A percentile compares a stretch with the other conserved stretches of the same genome.
phyloP scores from a whole-genome alignment of 2,888 invertebrate genomes.

The Dexiosoma caninum region DNA sequence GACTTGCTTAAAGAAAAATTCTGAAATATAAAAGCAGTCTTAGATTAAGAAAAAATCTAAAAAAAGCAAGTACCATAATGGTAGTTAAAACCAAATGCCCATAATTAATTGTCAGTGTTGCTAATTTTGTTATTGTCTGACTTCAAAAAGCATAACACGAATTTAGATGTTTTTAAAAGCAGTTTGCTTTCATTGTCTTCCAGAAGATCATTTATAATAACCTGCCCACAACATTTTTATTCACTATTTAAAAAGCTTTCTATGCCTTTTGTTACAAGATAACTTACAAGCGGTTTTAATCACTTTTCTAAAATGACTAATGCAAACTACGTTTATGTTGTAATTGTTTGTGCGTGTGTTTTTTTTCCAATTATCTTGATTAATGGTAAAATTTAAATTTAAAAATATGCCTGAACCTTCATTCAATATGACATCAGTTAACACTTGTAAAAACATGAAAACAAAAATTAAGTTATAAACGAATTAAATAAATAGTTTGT shows the following conservation, averaged over 20 bases:
- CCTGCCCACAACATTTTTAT: slow-evolving; percentile 4
- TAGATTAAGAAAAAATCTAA: too few relatives aligned
- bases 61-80: too few relatives aligned
- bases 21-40: too few relatives aligned
- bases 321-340: slow-evolving; percentile 8
- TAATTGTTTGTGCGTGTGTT: not conserved
- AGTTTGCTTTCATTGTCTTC: not conserved
- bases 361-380: slow-evolving; percentile 34
- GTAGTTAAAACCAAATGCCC: too few relatives aligned
- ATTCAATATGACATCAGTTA: slow-evolving; percentile 46
- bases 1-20: too few relatives aligned
- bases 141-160: too few relatives aligned
- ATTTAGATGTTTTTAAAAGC: too few relatives aligned
- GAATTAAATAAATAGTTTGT: not conserved
- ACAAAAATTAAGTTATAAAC: not conserved
- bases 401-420: not conserved
- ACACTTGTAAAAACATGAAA: not conserved
- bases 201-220: not conserved
- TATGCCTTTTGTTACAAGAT: not conserved
- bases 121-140: too few relatives aligned
- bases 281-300: not conserved
- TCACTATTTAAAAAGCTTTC: not conserved
- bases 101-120: too few relatives aligned
- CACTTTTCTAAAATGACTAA: slow-evolving; percentile 34
- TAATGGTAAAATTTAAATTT: slow-evolving; percentile 23